Evolutionary conservation across 1,140 invertebrate genomes (phyloP), one percentile per base, ranked within the genome.

Genomic region (Hylaeus anthracinus): DNA sequence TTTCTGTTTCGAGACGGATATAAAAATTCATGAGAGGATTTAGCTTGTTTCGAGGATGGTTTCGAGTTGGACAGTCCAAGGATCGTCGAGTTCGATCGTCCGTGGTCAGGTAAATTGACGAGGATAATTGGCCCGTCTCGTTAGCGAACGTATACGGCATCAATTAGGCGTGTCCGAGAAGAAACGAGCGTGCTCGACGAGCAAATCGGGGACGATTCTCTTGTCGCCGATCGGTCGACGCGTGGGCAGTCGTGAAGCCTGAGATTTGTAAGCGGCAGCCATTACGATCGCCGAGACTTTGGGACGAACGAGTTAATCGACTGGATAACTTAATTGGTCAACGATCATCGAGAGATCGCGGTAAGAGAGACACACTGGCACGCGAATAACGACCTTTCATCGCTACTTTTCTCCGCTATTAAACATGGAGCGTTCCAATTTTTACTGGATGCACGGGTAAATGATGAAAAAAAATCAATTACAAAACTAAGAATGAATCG

Each of bases 91-190:
- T 55, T 41, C 67, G 77, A 85, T 61, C 84, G 61, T 48, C 55
- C 63, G 60, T 14, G 79, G 82, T 64, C 87, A 86, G 85, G 86
- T 84, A 89, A 91, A 90, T 91, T 91, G 90, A 91, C 91, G 87
- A 85, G 85, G 88, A 89, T 91, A 91, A 91, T 91, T 91, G 88
- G 87, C 86, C 78, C 79, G 81, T 88, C 87, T 91, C 88, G 87
- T 91, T 90, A 91, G 82, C 66, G 73, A 72, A 4, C 67, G 48
- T 79, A 79, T 63, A 72, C 39, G 73, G 72, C 74, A 55, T 53
- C 77, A 64, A 79, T 79, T 79, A 79, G 48, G 37, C 48, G 51
- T 78, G 43, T 63, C 48, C 26, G 60, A 10, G 41, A 14, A 64
- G 48, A 55, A 74, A 65, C 10, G 41, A 2, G 48, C 5, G 51